A percentile compares a stretch with the other conserved stretches of the same genome.
Conservation (phyloP, 2,888 invertebrate genomes). For the Syritta pipiens region DNA sequence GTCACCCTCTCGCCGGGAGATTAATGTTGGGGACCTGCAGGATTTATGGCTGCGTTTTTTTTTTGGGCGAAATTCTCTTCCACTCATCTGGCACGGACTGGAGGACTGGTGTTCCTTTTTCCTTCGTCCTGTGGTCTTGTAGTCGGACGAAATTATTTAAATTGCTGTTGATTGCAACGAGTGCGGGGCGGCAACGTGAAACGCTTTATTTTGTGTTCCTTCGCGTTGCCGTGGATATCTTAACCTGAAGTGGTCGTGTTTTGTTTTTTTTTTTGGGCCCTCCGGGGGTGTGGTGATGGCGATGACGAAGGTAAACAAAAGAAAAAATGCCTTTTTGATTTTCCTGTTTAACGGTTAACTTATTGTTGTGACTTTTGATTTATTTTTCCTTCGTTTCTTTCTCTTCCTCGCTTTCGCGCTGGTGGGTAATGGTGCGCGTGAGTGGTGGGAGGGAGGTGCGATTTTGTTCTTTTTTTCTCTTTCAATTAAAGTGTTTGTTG, state of each 20-base stretch:
- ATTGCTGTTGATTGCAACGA: slow-evolving; percentile 63
- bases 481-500: slow-evolving; percentile 38
- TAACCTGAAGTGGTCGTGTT: slow-evolving; percentile 35
- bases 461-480: slow-evolving; percentile 33
- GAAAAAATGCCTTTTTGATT: slow-evolving; percentile 65
- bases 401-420: slow-evolving; percentile 1
- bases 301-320: slow-evolving; percentile 53
- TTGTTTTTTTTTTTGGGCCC: slow-evolving; percentile 12
- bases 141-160: slow-evolving; percentile 57
- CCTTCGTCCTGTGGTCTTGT: slow-evolving; percentile 24
- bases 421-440: neutral
- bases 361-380: slow-evolving; percentile 66
- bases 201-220: neutral
- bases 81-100: slow-evolving; percentile 54
- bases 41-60: slow-evolving; percentile 65
- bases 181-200: slow-evolving; percentile 5
- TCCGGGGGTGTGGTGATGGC: slow-evolving; percentile 31
- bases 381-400: slow-evolving; percentile 21
- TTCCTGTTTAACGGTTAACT: slow-evolving; percentile 63
- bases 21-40: slow-evolving; percentile 52
- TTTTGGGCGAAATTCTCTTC: slow-evolving; percentile 41
- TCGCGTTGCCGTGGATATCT: slow-evolving; percentile 32
- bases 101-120: slow-evolving; percentile 13
- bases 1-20: slow-evolving; percentile 19
- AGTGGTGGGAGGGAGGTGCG: neutral